Evolutionary conservation across 2,888 invertebrate genomes (phyloP).

Genomic region (Pollenia amentaria): DNA sequence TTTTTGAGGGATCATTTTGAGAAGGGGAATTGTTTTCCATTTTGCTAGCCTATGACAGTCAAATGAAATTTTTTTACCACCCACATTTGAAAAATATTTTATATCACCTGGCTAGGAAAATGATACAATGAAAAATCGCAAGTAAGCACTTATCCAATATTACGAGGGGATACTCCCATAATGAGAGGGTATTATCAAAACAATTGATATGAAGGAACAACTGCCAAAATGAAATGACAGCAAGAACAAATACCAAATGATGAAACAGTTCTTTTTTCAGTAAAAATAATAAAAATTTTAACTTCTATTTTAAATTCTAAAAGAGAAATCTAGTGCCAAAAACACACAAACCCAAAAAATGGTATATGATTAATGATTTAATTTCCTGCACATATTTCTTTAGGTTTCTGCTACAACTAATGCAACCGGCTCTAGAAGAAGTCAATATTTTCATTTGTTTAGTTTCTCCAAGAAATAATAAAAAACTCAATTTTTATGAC

Average conservation of each 20-base stretch:
- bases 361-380: conserved; percentile 68
- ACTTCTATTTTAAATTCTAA: conserved; percentile 25
- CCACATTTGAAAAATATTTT: conserved; percentile 5
- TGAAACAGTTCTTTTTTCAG: conserved; percentile 35
- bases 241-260: conserved; percentile 34
- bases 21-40: too few relatives aligned
- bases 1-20: too few relatives aligned
- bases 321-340: conserved; percentile 1
- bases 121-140: conserved; percentile 27
- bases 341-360: conserved; percentile 9
- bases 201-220: conserved; percentile 38
- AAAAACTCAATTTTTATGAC: conserved; percentile 34
- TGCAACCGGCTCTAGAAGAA: conserved; percentile 53
- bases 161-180: conserved; percentile 41
- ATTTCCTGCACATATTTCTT: not conserved
- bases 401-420: conserved; percentile 42
- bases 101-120: conserved; percentile 46
- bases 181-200: conserved; percentile 30
- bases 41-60: too few relatives aligned
- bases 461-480: conserved; percentile 39
- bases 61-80: not conserved
- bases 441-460: conserved; percentile 39
- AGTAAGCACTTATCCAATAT: conserved; percentile 58
- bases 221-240: conserved; percentile 31
- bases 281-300: conserved; percentile 40